Conservation (phyloP, 2,888 invertebrate species). For the Lysandra bellargus region DNA sequence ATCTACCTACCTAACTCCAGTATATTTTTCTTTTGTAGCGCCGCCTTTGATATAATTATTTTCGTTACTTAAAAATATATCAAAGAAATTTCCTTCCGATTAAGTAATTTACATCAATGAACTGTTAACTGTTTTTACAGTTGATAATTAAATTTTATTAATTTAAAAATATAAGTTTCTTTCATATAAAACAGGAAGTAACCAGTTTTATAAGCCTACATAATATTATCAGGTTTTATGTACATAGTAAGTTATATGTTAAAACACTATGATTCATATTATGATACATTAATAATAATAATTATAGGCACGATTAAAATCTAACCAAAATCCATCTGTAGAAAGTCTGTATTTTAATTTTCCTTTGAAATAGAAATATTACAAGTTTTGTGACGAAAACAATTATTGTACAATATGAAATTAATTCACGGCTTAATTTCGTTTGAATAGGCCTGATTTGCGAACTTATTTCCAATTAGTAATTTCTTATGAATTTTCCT, state of each 20-base stretch:
- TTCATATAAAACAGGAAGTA: no score
- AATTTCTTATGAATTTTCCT: background rate
- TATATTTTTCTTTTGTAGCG: background rate
- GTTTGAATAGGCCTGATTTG: slow-evolving; percentile 20
- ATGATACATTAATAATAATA: no score
- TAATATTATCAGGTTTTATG: no score
- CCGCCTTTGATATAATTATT: background rate
- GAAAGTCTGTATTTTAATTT: background rate
- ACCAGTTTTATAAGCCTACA: no score
- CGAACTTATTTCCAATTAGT: slow-evolving; percentile 3
- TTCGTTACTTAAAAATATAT: background rate
- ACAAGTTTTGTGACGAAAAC: background rate
- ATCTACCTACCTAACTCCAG: background rate
- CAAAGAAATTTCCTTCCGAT: background rate
- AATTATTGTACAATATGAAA: background rate
- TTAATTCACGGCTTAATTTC: slow-evolving; percentile 19
- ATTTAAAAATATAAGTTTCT: no score
- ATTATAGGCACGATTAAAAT: no score
- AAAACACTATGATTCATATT: no score
- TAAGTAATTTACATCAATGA: background rate
- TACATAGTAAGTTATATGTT: no score
- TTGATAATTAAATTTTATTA: background rate
- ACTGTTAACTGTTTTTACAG: background rate
- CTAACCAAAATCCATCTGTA: background rate
- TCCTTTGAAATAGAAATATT: background rate